A percentile compares a stretch with the other conserved stretches of the same genome.
phyloP scores from a whole-genome alignment of 2,113 vertebrate genomes.

The Mustela nigripes region DNA sequence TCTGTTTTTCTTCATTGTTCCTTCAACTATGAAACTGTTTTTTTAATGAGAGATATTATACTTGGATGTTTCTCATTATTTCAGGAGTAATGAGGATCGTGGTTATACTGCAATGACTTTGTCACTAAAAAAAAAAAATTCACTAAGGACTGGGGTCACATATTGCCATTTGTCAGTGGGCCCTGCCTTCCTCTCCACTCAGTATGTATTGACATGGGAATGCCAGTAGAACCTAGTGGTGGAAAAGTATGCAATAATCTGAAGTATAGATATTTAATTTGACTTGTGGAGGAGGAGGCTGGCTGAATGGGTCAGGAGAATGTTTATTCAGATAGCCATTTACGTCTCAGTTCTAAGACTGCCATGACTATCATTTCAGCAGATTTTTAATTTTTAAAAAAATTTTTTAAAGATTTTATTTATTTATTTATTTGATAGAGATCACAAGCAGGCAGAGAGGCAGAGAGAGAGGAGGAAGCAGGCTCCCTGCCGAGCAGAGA shows the following conservation, averaged over 20 bases:
- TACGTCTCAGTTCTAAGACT: slow-evolving; percentile 25
- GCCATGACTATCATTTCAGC: neutral
- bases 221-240: neutral
- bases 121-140: neutral
- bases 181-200: neutral
- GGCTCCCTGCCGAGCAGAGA: too few species aligned
- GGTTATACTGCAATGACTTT: neutral
- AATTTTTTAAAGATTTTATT: too few species aligned
- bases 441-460: too few species aligned
- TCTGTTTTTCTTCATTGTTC: slow-evolving; percentile 21
- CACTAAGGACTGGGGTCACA: neutral
- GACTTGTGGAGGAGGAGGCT: neutral
- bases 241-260: neutral
- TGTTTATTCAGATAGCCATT: neutral
- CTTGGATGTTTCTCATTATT: neutral
- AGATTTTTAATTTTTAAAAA: too few species aligned
- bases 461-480: too few species aligned
- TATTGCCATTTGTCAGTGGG: neutral
- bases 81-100: neutral
- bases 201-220: neutral
- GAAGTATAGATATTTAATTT: neutral
- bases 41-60: neutral
- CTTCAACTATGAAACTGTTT: neutral
- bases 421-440: too few species aligned
- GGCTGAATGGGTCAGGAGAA: neutral